Base-by-base conservation (phyloP, 2,888 invertebrate genomes). In the Mycalesis mineus region DNA sequence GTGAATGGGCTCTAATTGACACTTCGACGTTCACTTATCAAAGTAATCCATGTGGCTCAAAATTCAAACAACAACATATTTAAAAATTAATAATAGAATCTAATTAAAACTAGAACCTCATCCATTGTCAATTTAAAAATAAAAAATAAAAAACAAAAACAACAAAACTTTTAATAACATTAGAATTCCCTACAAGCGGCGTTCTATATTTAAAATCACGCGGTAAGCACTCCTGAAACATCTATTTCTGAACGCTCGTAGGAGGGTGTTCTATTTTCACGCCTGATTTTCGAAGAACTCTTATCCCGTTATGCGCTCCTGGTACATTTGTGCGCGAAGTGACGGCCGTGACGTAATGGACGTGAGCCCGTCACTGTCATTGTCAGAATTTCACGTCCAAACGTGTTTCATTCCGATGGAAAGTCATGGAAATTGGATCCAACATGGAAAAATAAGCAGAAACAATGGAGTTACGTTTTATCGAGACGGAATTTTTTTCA, bases 271-370 rank as follows among this genome's bases (percentile, higher is more conserved):
- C 85, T 88, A 88, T 87, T 87, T 85, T 73, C 71, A 75, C 78
- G 79, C 77, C 81, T 77, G 77, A 71, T 62, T 66, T 73, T 64
- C 58, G 52, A 33, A 7, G 63, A 75, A 65, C 78, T 80, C 77
- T 68, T 71, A 52, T 37, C 29, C 41, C 36, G 33, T 77, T 75
- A 72, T 89, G 80, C 8, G 74, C 66, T 68, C 89, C 90, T 90
- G 73, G 87, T 90, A 87, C 62, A 60, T 56, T 50, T 61, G 69
- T 65, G 65, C 58, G 58, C 28, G 55, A 62, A 57, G 56, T 66
- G 68, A 66, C 68, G 66, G 65, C 80, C 77, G 83, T 90, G 90
- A 90, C 90, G 88, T 86, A 88, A 82, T 70, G 71, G 88, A 88
- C 80, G 75, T 75, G 75, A 71, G 69, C 77, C 40, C 51, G 40